Evolutionary conservation across 2,113 vertebrate genomes (phyloP), one percentile per base, ranked within the genome.

Genomic region (Etia nguti): DNA sequence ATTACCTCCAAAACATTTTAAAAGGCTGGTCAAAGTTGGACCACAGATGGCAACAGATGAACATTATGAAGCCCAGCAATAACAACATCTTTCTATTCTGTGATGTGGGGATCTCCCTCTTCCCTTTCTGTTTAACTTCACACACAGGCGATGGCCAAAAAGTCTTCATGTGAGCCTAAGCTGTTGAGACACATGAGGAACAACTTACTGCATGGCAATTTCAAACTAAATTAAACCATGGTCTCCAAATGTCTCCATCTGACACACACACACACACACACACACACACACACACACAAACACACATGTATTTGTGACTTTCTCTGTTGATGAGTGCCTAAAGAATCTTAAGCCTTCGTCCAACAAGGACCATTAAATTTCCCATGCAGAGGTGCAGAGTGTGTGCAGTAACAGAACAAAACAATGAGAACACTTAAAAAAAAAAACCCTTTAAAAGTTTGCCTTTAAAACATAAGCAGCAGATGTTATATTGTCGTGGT

Each of bases 41-140:
- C 88, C 73, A 43, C 90, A 94, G 87, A 90, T 90, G 90, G 83
- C 15, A 90, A 85, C 83, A 92, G 88, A 94, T 93, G 80, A 94
- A 82, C 81, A 84, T 87, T 87, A 88, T 90, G 85, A 92, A 93
- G 86, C 48, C 48, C 89, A 86, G 90, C 83, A 87, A 90, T 82
- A 89, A 90, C 85, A 85, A 82, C 89, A 86, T 48, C 77, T 82
- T 86, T 86, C 70, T 79, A 54, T 54, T 83, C 80, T 92, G 62
- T 88, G 80, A 93, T 92, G 90, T 91, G 90, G 89, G 87, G 85
- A 89, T 82, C 87, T 90, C 68, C 81, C 38, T 77, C 73, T 77
- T 80, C 68, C 85, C 38, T 85, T 85, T 91, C 91, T 92, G 92
- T 86, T 88, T 92, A 38, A 52, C 90, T 92, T 94, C 90, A 92